Evolutionary conservation across 2,113 vertebrate genomes (phyloP).

Genomic region (Albula goreensis): DNA sequence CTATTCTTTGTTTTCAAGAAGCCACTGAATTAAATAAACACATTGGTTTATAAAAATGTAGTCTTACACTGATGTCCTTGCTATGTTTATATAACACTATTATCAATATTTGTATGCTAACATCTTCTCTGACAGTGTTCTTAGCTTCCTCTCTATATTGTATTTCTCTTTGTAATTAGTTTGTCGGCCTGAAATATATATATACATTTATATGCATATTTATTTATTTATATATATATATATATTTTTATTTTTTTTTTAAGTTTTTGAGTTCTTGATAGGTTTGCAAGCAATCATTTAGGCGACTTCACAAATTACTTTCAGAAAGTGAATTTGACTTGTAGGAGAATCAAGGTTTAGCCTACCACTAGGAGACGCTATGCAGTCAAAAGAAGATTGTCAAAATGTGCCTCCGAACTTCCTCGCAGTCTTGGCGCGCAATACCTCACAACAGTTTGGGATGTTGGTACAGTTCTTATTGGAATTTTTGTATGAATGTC

Average conservation of each 20-base stretch:
- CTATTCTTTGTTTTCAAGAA: neutral
- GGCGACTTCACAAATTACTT: neutral
- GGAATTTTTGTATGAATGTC: neutral
- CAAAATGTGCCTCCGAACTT: neutral
- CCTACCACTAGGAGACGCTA: conserved; percentile 11
- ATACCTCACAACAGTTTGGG: neutral
- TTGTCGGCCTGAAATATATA: neutral
- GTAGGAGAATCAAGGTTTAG: neutral
- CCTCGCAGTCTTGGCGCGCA: neutral
- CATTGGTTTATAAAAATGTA: conserved; percentile 10
- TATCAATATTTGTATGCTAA: neutral
- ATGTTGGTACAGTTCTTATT: neutral
- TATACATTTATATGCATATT: no score
- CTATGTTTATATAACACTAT: neutral
- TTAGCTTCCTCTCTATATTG: neutral
- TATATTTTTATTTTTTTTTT: no score
- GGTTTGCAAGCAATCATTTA: neutral
- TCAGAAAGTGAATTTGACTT: neutral
- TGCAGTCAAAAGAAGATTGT: neutral
- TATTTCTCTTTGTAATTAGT: neutral
- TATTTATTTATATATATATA: no score
- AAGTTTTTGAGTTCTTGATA: no score
- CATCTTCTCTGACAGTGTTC: no score
- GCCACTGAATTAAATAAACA: neutral
- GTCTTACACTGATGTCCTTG: neutral